A percentile compares a stretch with the other conserved stretches of the same genome.
phyloP scores from a whole-genome alignment of 2,797 vertebrate species.

The Toxotes lorentzi region DNA sequence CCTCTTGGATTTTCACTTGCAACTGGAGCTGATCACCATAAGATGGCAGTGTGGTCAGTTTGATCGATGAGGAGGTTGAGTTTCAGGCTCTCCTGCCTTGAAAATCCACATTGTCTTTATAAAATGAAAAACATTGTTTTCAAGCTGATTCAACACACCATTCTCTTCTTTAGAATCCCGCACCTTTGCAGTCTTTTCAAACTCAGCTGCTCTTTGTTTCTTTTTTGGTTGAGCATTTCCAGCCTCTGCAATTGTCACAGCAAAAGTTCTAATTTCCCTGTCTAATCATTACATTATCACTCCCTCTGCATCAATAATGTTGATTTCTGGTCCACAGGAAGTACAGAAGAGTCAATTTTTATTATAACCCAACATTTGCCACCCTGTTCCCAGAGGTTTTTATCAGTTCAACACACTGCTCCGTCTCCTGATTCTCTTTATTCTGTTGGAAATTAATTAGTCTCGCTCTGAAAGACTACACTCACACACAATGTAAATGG shows the following conservation, averaged over 20 bases:
- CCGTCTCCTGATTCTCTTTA: constrained; percentile 53
- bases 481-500: constrained; percentile 66
- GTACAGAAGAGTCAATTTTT: constrained; percentile 30
- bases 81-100: not conserved
- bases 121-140: constrained; percentile 4
- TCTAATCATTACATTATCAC: constrained; percentile 14
- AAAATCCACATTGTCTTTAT: not conserved
- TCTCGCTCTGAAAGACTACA: constrained; percentile 71
- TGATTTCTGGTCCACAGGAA: constrained; percentile 15
- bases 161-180: not conserved
- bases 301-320: constrained; percentile 16
- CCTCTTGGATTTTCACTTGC: constrained; percentile 35
- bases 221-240: not conserved
- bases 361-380: constrained; percentile 26
- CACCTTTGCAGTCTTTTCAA: not conserved
- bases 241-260: not conserved
- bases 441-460: constrained; percentile 78
- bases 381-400: constrained; percentile 46
- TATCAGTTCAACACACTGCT: constrained; percentile 59
- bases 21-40: constrained; percentile 52
- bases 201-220: not conserved
- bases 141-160: not conserved
- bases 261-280: not conserved
- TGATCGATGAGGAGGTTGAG: constrained; percentile 12
- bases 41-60: constrained; percentile 75